Evolutionary conservation across 2,113 vertebrate genomes (phyloP).

Genomic region (Isichthys henryi): DNA sequence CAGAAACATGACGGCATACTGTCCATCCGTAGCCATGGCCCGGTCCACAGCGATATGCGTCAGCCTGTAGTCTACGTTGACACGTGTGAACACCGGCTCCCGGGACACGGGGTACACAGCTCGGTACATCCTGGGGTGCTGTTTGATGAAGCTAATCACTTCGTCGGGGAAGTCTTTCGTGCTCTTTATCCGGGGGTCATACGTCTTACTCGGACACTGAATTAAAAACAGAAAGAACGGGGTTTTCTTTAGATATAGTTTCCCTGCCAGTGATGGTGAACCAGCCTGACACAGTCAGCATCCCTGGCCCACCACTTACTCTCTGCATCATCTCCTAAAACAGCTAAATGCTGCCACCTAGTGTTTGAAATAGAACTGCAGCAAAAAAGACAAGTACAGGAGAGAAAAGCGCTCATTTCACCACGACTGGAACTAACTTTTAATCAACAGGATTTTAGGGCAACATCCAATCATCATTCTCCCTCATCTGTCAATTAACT

Average conservation of each 20-base stretch:
- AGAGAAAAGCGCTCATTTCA: not conserved
- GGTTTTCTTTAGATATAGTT: not conserved
- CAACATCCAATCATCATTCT: too few species aligned
- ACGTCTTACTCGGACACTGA: slow-evolving; percentile 95
- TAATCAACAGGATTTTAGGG: too few species aligned
- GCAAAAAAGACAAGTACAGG: not conserved
- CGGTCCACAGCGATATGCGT: slow-evolving; percentile 89
- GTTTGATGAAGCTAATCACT: slow-evolving; percentile 82
- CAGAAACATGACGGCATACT: slow-evolving; percentile 93
- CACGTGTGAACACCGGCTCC: slow-evolving; percentile 75
- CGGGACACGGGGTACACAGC: slow-evolving; percentile 68
- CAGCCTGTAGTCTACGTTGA: slow-evolving; percentile 81
- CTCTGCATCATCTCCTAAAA: not conserved
- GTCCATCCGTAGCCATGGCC: slow-evolving; percentile 84
- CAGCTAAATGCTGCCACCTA: slow-evolving; percentile 47
- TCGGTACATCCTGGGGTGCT: slow-evolving; percentile 83
- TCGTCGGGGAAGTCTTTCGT: slow-evolving; percentile 94
- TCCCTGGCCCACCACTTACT: not conserved
- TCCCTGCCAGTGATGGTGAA: not conserved
- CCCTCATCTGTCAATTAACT: too few species aligned
- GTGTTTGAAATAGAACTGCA: slow-evolving; percentile 26
- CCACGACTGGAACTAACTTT: not conserved
- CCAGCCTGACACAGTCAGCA: not conserved
- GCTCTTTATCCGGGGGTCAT: slow-evolving; percentile 82
- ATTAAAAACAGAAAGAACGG: not conserved